Evolutionary conservation across 2,888 invertebrate species (phyloP).

Genomic region (Aquatica leii): DNA sequence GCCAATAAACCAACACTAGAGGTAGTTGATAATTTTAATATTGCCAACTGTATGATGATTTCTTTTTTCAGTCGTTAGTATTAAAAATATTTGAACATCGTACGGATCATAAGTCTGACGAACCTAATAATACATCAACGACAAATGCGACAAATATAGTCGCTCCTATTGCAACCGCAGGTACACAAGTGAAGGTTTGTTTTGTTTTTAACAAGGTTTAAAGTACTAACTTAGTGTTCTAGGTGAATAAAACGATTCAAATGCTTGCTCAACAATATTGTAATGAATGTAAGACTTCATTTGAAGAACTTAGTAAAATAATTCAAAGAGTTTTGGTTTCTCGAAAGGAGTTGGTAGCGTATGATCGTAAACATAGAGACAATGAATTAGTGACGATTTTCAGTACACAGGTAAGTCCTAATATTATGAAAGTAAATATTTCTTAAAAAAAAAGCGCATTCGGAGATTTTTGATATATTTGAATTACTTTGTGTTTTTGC

Average conservation of each 20-base stretch:
- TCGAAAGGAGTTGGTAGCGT: constrained; percentile 88
- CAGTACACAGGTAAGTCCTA: constrained; percentile 23
- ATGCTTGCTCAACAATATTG: constrained; percentile 94
- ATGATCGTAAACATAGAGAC: constrained; percentile 85
- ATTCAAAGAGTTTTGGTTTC: constrained; percentile 92
- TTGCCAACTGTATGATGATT: background rate
- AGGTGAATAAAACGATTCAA: constrained; percentile 93
- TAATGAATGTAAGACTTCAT: constrained; percentile 91
- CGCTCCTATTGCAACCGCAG: constrained; percentile 45
- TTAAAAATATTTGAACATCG: constrained; percentile 90
- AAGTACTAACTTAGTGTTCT: constrained; percentile 51
- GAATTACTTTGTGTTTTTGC: too few species aligned
- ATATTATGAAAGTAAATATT: background rate
- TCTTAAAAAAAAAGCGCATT: background rate
- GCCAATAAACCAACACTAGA: constrained; percentile 91
- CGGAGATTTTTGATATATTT: too few species aligned
- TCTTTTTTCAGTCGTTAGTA: constrained; percentile 68
- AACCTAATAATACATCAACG: constrained; percentile 49
- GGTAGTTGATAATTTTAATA: constrained; percentile 54
- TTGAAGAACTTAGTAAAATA: constrained; percentile 92
- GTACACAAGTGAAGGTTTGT: constrained; percentile 64
- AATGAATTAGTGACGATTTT: too few species aligned
- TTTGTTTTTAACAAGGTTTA: constrained; percentile 61
- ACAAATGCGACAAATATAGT: constrained; percentile 44
- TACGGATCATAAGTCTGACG: constrained; percentile 70